Evolutionary conservation across 2,888 invertebrate species (phyloP).

Genomic region (Andrena chrysosceles): DNA sequence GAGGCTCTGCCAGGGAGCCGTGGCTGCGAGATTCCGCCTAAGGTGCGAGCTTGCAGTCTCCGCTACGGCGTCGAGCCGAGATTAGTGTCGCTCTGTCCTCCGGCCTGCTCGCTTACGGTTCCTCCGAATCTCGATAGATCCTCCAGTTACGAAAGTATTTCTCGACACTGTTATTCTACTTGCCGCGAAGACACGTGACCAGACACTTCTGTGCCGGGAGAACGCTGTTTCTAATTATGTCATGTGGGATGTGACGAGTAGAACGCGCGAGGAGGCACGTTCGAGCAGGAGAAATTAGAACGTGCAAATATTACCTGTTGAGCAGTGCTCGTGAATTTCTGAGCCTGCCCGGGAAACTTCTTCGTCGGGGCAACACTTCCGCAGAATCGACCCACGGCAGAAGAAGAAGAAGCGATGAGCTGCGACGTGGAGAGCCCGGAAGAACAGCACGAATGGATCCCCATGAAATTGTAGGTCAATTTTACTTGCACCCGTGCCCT

Average conservation of each 20-base stretch:
- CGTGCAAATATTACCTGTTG: conserved; percentile 64
- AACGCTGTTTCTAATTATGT: not conserved
- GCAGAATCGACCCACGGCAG: conserved; percentile 24
- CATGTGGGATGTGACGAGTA: not conserved
- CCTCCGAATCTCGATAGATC: not conserved
- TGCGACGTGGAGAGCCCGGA: conserved; percentile 59
- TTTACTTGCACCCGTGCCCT: conserved; percentile 38
- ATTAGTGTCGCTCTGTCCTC: conserved; percentile 34
- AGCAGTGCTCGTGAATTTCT: conserved; percentile 37
- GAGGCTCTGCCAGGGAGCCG: conserved; percentile 50
- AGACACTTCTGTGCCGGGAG: not conserved
- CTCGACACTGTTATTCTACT: not conserved
- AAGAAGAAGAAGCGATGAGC: conserved; percentile 51
- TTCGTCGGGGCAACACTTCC: not conserved
- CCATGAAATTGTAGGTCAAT: conserved; percentile 70
- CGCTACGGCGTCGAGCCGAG: conserved; percentile 59
- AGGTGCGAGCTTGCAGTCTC: conserved; percentile 66
- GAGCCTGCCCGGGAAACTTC: not conserved
- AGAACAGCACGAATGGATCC: conserved; percentile 61
- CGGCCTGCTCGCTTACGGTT: not conserved
- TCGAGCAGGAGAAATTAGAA: not conserved
- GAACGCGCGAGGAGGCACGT: not conserved
- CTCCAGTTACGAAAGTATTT: no score
- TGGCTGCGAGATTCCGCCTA: conserved; percentile 47
- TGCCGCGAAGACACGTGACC: not conserved